Evolutionary conservation across 2,113 vertebrate genomes (phyloP).

Genomic region (Psammodynastes pulverulentus): DNA sequence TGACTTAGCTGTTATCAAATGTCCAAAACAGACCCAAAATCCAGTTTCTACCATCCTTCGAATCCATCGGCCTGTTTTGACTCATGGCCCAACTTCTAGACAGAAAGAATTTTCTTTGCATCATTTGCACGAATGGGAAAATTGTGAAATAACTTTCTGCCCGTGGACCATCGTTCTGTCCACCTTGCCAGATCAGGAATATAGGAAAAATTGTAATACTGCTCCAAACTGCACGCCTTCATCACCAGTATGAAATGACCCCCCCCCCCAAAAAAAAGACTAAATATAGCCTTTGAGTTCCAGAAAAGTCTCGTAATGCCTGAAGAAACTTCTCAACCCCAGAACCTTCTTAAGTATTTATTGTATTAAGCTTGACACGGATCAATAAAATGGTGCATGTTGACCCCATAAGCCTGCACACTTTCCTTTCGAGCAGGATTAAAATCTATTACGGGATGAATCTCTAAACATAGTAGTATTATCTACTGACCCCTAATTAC

Average conservation of each 20-base stretch:
- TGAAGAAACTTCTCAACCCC: not conserved
- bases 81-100: not conserved
- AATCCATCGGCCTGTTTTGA: not conserved
- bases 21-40: not conserved
- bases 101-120: not conserved
- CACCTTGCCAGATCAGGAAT: not conserved
- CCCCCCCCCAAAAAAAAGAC: not conserved
- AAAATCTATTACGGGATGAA: conserved; percentile 21
- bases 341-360: not conserved
- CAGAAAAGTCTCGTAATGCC: not conserved
- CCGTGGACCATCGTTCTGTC: not conserved
- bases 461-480: conserved; percentile 2
- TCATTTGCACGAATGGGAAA: not conserved
- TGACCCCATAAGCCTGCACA: not conserved
- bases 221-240: not conserved
- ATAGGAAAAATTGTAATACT: not conserved
- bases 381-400: not conserved
- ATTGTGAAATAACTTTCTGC: not conserved
- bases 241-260: not conserved
- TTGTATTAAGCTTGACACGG: not conserved
- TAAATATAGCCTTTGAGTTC: no score
- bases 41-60: not conserved
- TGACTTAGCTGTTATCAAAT: not conserved
- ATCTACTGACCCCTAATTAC: not conserved
- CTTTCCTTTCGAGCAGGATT: not conserved